Evolutionary conservation across 2,113 vertebrate species (phyloP), one percentile per base, ranked within the genome.

Genomic region (Proterorhinus semilunaris): DNA sequence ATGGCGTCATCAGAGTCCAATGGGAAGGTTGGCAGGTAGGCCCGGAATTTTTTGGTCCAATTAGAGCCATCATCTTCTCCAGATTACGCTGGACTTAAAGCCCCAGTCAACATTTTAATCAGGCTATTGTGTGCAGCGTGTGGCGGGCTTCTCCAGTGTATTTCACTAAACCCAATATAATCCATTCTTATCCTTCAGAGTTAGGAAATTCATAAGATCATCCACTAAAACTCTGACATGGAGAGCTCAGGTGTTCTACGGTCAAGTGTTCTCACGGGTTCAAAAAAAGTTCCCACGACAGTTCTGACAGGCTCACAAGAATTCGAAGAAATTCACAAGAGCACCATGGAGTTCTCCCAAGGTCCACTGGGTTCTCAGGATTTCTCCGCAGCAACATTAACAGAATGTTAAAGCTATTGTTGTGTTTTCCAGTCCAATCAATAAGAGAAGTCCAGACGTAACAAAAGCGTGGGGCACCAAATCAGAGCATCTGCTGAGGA

Each of bases 401-500:
- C 1, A 36, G 27, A 36, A 36, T 42, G 13, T 12, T 58, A 6
- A 58, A 42, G 68, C 21, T 66, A 16, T 68, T 57, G 8, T 62
- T 67, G 51, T 58, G 1, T 50, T 45, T 15, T 62, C 43, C 76
- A 98, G 96, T 64, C 88, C 93, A 1, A 83, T 96, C 72, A 76
- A 93, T 50, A 96, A 94, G 87, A 91, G 93, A 81, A 95, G 93
- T 81, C 93, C 93, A 8, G 96, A 98, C 73, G 89, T 94, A 64
- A 98, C 96, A 52, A 98, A 98, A 86, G 90, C 93, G 4, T 91
- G 90, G 3, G 72, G 92, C 58, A 94, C 88, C 0, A 97, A 95
- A 79, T 95, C 96, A 7, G 96, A 98, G 66, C 95, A 97, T 73
- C 93, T 96, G 58, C 93, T 98, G 73, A 91, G 93, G 87, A 94